Evolutionary conservation across 2,888 invertebrate genomes (phyloP), one percentile per base, ranked within the genome.

Genomic region (Cantharis flavilabris): DNA sequence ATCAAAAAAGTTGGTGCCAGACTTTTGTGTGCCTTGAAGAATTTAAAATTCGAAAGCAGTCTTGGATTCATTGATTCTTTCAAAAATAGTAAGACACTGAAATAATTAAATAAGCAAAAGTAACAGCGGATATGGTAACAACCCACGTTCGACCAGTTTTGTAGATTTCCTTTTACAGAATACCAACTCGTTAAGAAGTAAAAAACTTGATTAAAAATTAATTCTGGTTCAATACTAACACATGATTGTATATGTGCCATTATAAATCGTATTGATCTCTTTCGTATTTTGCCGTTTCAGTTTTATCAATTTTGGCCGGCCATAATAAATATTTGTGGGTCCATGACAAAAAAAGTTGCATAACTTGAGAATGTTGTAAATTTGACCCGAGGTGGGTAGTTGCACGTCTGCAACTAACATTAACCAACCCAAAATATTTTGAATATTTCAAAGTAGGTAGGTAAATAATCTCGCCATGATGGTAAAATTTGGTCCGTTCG

Each of bases 11-110:
- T 33, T 49, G 49, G 5, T 7, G n/a, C 49, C n/a, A 49, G 49
- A n/a, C 49, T 49, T n/a, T n/a, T 1, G 4, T 49, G 49, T 1
- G n/a, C 11, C 5, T 13, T 49, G 49, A 5, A n/a, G n/a, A n/a
- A 0, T 49, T n/a, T 49, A n/a, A n/a, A 33, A 49, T 49, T n/a
- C 2, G 33, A 49, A 49, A 49, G n/a, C 13, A 49, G 49, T 67
- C 23, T 65, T 13, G 23, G 14, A 67, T 67, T 23, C 62, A 64
- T 26, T 71, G 28, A 28, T 71, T 63, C 63, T 63, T 64, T 71
- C 71, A 71, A 71, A 72, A 72, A 72, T 72, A 67, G 72, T 71
- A 71, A 71, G 71, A 71, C 71, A 71, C 71, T 71, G 71, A 30
- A 71, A 71, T 62, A 71, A 71, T 63, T 71, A 71, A 71, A 71